Conservation (phyloP, 2,797 vertebrate genomes). For the Rhincodon typus region DNA sequence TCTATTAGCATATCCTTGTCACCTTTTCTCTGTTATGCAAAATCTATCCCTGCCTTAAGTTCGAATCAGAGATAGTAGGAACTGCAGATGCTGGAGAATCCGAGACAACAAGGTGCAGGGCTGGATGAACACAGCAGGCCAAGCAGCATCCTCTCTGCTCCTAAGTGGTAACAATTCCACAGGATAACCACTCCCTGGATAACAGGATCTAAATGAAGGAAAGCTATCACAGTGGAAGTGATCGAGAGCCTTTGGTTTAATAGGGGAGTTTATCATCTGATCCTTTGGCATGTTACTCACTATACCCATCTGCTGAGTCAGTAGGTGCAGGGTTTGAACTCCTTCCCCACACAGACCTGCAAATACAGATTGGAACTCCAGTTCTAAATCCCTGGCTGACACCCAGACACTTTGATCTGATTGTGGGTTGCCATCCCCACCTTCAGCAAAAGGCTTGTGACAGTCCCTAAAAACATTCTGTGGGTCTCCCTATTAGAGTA, state of each 20-base stretch:
- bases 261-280: background rate
- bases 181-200: background rate
- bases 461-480: background rate
- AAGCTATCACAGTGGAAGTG: background rate
- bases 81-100: too few species aligned
- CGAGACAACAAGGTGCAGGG: too few species aligned
- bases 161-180: background rate
- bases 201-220: background rate
- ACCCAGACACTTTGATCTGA: too few species aligned
- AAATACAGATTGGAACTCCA: background rate
- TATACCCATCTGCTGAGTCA: background rate
- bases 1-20: background rate
- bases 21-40: background rate
- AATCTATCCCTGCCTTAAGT: background rate
- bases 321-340: background rate
- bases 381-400: background rate
- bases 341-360: background rate
- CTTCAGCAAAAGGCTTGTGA: background rate
- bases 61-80: too few species aligned
- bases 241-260: background rate
- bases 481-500: background rate
- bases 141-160: too few species aligned
- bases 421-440: background rate
- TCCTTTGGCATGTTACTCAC: background rate
- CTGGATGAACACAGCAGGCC: too few species aligned